These are phyloP conservation scores for Agapornis roseicollis DNA, from an alignment of 2,113 vertebrate genomes.

Conservation along the genomic window DNA sequence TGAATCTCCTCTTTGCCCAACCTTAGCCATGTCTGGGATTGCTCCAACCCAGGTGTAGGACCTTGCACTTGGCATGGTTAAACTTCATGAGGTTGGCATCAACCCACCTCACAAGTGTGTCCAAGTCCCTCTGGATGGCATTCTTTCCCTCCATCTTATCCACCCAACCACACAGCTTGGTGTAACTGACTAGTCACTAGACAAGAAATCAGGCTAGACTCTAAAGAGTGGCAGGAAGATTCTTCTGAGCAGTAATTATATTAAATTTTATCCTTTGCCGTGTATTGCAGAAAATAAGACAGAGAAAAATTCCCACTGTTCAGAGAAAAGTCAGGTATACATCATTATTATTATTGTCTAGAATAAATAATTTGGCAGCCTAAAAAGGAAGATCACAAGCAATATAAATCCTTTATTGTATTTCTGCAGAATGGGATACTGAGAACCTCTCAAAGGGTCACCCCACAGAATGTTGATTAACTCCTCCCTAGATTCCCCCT, in stretches of 20 bases:
- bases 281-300: not conserved
- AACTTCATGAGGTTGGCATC: too few species aligned
- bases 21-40: too few species aligned
- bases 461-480: not conserved
- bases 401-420: not conserved
- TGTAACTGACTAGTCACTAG: too few species aligned
- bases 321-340: not conserved
- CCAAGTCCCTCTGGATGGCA: too few species aligned
- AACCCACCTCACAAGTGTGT: too few species aligned
- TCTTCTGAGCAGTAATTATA: not conserved
- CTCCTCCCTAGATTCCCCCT: not conserved
- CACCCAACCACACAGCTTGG: too few species aligned
- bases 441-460: not conserved
- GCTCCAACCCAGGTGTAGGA: too few species aligned
- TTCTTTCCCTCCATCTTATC: too few species aligned
- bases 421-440: not conserved
- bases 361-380: not conserved
- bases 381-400: not conserved
- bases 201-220: not conserved
- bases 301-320: not conserved
- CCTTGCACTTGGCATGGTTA: too few species aligned
- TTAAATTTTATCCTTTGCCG: not conserved
- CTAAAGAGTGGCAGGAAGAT: not conserved
- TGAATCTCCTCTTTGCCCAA: too few species aligned
- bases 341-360: not conserved